Conservation (phyloP, 1,140 invertebrate genomes). For the Leptinotarsa lineolata region DNA sequence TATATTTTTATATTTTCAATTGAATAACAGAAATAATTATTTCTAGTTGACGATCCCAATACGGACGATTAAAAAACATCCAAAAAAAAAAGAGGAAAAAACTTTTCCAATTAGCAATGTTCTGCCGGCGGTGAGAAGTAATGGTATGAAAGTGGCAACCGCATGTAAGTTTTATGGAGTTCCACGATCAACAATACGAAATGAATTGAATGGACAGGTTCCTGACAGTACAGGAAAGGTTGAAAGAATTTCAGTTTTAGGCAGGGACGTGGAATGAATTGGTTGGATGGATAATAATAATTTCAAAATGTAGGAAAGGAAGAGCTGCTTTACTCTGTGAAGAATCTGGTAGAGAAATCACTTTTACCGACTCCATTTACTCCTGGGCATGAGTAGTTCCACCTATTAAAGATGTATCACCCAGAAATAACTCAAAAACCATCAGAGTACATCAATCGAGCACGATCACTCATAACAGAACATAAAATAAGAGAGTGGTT, state of each 20-base stretch:
- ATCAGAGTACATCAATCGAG: conserved; percentile 40
- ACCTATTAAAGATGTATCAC: conserved; percentile 42
- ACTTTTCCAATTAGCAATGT: conserved; percentile 10
- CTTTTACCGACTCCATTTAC: conserved; percentile 28
- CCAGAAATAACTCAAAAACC: conserved; percentile 38
- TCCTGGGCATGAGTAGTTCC: conserved; percentile 42
- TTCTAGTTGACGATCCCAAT: background rate
- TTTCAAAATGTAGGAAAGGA: conserved; percentile 39
- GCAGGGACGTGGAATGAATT: background rate
- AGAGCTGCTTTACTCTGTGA: conserved; percentile 40
- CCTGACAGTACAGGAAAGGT: conserved; percentile 10
- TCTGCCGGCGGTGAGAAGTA: background rate
- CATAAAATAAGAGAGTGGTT: conserved; percentile 44
- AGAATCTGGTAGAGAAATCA: conserved; percentile 34
- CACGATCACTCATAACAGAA: conserved; percentile 31
- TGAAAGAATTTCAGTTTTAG: conserved; percentile 7
- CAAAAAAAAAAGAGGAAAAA: background rate
- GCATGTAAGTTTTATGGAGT: background rate
- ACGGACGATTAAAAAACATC: background rate
- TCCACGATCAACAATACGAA: conserved; percentile 8
- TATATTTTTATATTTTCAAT: background rate
- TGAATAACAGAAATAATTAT: background rate
- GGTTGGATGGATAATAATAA: conserved; percentile 2
- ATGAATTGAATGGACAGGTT: conserved; percentile 12
- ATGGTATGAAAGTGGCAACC: background rate